phyloP scores from a whole-genome alignment of 2,888 invertebrate species.

The Maniola hyperantus region DNA sequence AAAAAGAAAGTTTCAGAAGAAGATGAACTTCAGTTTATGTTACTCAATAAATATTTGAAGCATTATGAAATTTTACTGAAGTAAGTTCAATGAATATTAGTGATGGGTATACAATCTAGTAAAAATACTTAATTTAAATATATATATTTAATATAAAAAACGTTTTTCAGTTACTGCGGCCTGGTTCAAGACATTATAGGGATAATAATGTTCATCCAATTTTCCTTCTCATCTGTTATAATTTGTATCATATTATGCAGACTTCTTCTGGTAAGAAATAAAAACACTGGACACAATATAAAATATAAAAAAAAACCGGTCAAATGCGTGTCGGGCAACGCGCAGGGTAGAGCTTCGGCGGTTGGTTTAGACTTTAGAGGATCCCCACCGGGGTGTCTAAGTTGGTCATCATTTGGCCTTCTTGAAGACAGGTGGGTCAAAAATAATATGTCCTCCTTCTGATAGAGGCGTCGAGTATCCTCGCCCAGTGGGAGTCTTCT shows the following conservation, averaged over 20 bases:
- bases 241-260: slow-evolving; percentile 62
- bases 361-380: too few species aligned
- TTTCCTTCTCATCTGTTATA: slow-evolving; percentile 56
- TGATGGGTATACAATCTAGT: neutral
- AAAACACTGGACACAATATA: slow-evolving; percentile 10
- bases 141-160: neutral
- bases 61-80: slow-evolving; percentile 58
- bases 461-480: too few species aligned
- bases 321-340: too few species aligned
- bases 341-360: too few species aligned
- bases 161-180: slow-evolving; percentile 57
- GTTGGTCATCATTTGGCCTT: too few species aligned
- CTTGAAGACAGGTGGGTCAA: too few species aligned
- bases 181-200: slow-evolving; percentile 53
- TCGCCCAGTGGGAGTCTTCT: too few species aligned
- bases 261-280: slow-evolving; percentile 53
- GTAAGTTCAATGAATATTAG: slow-evolving; percentile 46
- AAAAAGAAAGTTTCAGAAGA: slow-evolving; percentile 34
- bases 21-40: slow-evolving; percentile 38
- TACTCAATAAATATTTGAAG: slow-evolving; percentile 48
- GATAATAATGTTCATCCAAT: slow-evolving; percentile 60
- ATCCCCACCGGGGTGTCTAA: too few species aligned
- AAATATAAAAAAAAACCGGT: neutral
- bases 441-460: too few species aligned
- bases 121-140: neutral